Base-by-base conservation (phyloP, 2,113 vertebrate genomes). In the Neodontobutis hainanensis region DNA sequence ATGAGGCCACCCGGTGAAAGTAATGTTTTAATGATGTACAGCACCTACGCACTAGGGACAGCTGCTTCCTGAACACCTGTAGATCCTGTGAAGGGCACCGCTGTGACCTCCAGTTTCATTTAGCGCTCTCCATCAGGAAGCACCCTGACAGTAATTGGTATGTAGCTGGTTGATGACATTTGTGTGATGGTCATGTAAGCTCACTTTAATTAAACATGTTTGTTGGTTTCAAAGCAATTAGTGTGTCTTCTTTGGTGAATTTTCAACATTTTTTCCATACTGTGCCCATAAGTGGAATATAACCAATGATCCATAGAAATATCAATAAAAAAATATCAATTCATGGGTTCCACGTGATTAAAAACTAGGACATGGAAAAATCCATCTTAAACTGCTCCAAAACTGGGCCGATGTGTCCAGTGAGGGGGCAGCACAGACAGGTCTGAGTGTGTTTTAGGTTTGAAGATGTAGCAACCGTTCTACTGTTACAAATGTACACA, bases 21-120 rank as follows among this genome's bases (percentile, higher is more conserved):
- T 65, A 69, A 55, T 40, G 46, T 78, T 85, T 80, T 81, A 83
- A 89, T 85, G 61, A 85, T 56, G 62, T 65, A 50, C 27, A 70
- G 55, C 62, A 75, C 57, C 67, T 53, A 38, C 66, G 44, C 63
- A 46, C 15, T 56, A 0, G 15, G 53, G 59, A 68, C 69, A 48
- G 69, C 14, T 68, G 68, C 67, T 85, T 61, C 62, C 45, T 14
- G 64, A 79, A 40, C 58, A 81, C 82, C 82, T 80, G 75, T 60
- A 71, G 71, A 71, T 74, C 58, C 59, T 43, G 11, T 64, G 36
- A 8, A 16, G 72, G 59, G 8, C 27, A 38, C 68, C 8, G 36
- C 51, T 40, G 15, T 38, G 50, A 62, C 46, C 61, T 55, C 62
- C 14, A 57, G 38, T 53, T 32, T 66, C 46, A 52, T 70, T 73